These are phyloP conservation scores for Prunella fulvescens DNA, from an alignment of 2,113 vertebrate species.

Conservation along the genomic window DNA sequence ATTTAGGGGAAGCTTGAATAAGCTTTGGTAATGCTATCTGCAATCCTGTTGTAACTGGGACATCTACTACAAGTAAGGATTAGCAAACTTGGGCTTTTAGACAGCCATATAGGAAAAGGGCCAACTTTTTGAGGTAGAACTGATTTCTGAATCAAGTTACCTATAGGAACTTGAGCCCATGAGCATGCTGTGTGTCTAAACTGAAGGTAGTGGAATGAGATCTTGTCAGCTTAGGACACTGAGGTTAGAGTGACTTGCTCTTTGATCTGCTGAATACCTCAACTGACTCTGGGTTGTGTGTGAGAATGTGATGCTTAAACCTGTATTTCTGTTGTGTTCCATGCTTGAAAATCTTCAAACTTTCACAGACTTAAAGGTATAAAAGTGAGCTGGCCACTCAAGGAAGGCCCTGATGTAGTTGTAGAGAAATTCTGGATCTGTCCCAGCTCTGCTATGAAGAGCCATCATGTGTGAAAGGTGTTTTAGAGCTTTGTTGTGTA, in stretches of 20 bases:
- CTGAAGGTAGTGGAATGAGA: not conserved
- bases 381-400: not conserved
- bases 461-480: accelerated
- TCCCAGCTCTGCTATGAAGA: not conserved
- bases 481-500: not conserved
- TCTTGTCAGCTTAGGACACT: not conserved
- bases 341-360: not conserved
- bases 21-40: not conserved
- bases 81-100: not conserved
- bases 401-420: not conserved
- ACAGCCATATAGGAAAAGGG: not conserved
- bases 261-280: not conserved
- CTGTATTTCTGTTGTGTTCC: not conserved
- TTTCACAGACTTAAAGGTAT: not conserved
- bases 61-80: not conserved
- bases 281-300: not conserved
- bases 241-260: not conserved
- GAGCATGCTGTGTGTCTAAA: not conserved
- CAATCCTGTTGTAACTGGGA: not conserved
- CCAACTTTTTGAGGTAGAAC: not conserved
- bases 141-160: not conserved
- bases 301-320: not conserved
- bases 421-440: not conserved
- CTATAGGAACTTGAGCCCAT: accelerated
- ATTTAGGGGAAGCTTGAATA: not conserved